A percentile compares a stretch with the other conserved stretches of the same genome.
Evolutionary conservation across 1,140 invertebrate species (phyloP).

Genomic region (Rhizoglyphus robini): DNA sequence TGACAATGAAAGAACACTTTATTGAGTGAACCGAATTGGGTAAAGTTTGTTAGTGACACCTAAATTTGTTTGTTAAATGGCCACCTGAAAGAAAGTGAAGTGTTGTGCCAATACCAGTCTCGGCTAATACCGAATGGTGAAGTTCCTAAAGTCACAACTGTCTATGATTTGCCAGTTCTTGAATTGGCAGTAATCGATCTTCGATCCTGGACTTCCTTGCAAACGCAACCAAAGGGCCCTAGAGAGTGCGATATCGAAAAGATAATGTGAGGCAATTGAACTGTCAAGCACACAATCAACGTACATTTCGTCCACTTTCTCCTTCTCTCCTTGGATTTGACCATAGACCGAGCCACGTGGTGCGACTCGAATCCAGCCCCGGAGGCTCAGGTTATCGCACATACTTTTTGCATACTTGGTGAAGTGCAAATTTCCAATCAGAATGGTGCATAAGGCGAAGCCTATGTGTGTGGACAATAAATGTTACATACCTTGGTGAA

Average conservation of each 20-base stretch:
- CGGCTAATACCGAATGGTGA: conserved; percentile 71
- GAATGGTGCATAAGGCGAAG: not conserved
- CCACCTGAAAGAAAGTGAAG: no score
- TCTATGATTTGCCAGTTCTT: conserved; percentile 61
- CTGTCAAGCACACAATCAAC: no score
- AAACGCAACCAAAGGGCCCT: conserved; percentile 69
- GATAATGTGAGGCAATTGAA: no score
- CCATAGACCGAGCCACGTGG: conserved; percentile 69
- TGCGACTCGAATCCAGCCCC: conserved; percentile 82
- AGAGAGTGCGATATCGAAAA: conserved; percentile 35
- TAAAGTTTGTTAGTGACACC: no score
- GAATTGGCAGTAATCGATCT: conserved; percentile 65
- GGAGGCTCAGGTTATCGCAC: conserved; percentile 50
- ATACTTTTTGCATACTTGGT: conserved; percentile 59
- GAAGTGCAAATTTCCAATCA: no score
- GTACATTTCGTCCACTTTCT: conserved; percentile 67
- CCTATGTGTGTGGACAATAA: not conserved
- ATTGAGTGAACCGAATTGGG: no score
- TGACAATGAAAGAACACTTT: no score
- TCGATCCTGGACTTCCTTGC: conserved; percentile 64
- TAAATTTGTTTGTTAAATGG: no score
- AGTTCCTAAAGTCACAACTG: conserved; percentile 60
- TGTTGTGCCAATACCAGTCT: no score
- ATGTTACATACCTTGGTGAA: conserved; percentile 50
- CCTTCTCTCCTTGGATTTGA: conserved; percentile 65